Evolutionary conservation across 2,797 vertebrate species (phyloP), one percentile per base, ranked within the genome.

Genomic region (Falco peregrinus): DNA sequence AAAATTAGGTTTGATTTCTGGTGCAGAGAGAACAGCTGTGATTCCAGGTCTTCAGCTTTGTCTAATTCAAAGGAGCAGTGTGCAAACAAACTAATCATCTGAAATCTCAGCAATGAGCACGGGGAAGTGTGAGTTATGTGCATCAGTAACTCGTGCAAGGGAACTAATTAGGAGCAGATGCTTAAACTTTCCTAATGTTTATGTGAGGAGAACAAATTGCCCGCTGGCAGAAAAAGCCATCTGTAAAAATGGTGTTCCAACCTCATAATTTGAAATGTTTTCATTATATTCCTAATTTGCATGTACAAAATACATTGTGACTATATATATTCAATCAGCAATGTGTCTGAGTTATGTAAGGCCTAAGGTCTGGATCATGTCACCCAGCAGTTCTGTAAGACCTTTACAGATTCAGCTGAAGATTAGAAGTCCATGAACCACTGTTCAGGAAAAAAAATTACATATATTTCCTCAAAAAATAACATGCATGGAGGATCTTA

Each of bases 151-250:
- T 90, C 93, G 61, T 96, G 80, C 77, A 95, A 91, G 54, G 64
- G 45, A 95, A 54, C 73, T 97, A 97, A 97, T 96, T 94, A 93
- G 83, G 75, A 96, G 64, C 96, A 97, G 96, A 97, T 96, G 96
- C 90, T 89, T 91, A 85, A 65, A 82, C 73, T 91, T 93, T 81
- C 69, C 68, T 76, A 25, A 65, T 96, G 78, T 96, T 97, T 95
- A 96, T 85, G 81, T 39, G 93, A 89, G 82, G 71, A 95, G 86
- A 95, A 93, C 87, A 96, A 96, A 97, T 96, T 95, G 87, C 87
- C 87, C 14, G 0, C 48, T 96, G 94, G 96, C 95, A 96, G 84
- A 89, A 95, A 89, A 81, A 96, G 22, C 29, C 76, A 74, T 95
- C 92, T 92, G 86, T 87, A 96, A 95, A 96, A 95, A 77, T 65